Percentiles rank a stretch among this genome's conserved stretches.
Evolutionary conservation across 2,113 vertebrate species (phyloP).

Genomic region (Pollachius pollachius): DNA sequence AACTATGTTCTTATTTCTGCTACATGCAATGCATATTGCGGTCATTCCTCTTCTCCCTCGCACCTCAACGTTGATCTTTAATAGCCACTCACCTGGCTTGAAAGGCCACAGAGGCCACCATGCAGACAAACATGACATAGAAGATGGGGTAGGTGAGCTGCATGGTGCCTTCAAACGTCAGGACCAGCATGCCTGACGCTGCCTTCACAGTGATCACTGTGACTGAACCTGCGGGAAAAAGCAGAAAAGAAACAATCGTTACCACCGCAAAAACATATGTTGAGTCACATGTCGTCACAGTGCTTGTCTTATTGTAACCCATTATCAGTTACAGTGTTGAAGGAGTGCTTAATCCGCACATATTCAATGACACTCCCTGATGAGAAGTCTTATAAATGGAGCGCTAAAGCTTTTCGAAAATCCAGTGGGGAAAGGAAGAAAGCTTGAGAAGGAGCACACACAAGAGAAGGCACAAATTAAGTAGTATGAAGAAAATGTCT

Average conservation of each 20-base stretch:
- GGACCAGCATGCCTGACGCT: slow-evolving; percentile 86
- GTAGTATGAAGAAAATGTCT: too few relatives aligned
- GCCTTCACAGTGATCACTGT: slow-evolving; percentile 92
- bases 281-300: too few relatives aligned
- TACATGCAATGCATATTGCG: neutral
- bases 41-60: neutral
- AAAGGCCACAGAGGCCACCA: slow-evolving; percentile 85
- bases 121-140: slow-evolving; percentile 92
- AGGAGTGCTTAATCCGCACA: too few relatives aligned
- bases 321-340: too few relatives aligned
- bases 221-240: slow-evolving; percentile 83
- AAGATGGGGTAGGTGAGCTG: slow-evolving; percentile 93
- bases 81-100: slow-evolving; percentile 83
- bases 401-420: too few relatives aligned
- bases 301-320: too few relatives aligned
- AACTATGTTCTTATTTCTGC: too few relatives aligned
- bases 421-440: too few relatives aligned
- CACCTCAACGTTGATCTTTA: neutral
- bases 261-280: neutral
- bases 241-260: neutral
- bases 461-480: too few relatives aligned
- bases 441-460: too few relatives aligned
- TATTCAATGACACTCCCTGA: too few relatives aligned
- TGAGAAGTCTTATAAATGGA: too few relatives aligned
- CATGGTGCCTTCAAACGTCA: slow-evolving; percentile 81